Evolutionary conservation across 2,113 vertebrate genomes (phyloP).

Genomic region (Brachyistius frenatus): DNA sequence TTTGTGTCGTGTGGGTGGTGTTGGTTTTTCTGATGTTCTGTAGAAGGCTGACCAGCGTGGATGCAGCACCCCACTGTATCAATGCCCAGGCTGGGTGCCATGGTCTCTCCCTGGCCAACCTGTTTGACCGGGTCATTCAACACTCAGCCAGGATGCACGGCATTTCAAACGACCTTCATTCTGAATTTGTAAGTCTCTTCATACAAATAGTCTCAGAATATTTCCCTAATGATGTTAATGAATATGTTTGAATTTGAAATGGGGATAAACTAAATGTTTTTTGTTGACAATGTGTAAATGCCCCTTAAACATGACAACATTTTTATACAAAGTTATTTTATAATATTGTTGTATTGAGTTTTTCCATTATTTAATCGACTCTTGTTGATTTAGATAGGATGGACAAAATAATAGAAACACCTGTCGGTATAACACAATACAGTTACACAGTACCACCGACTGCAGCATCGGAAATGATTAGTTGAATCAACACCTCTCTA

Average conservation of each 20-base stretch:
- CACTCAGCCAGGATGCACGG: slow-evolving; percentile 85
- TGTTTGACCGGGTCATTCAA: slow-evolving; percentile 87
- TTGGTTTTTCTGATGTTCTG: slow-evolving; percentile 54
- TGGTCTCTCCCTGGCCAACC: slow-evolving; percentile 77
- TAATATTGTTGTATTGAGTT: too few relatives aligned
- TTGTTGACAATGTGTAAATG: too few relatives aligned
- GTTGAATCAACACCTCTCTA: too few relatives aligned
- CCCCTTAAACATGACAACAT: too few relatives aligned
- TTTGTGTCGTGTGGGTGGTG: slow-evolving; percentile 37
- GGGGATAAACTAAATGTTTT: not conserved
- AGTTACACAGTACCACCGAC: too few relatives aligned
- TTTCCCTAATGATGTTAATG: not conserved
- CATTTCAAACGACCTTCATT: slow-evolving; percentile 83
- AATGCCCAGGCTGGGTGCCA: slow-evolving; percentile 71
- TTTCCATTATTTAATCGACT: too few relatives aligned
- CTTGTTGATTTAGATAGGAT: too few relatives aligned
- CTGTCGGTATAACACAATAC: too few relatives aligned
- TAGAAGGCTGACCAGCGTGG: slow-evolving; percentile 18
- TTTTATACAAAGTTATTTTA: too few relatives aligned
- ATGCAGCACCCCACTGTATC: slow-evolving; percentile 69
- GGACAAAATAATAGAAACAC: too few relatives aligned
- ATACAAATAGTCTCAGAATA: not conserved
- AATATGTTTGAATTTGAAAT: not conserved
- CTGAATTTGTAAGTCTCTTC: slow-evolving; percentile 80
- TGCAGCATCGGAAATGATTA: too few relatives aligned